A percentile compares a stretch with the other conserved stretches of the same genome.
phyloP scores from a whole-genome alignment of 2,113 vertebrate species.

The Peromyscus polionotus region DNA sequence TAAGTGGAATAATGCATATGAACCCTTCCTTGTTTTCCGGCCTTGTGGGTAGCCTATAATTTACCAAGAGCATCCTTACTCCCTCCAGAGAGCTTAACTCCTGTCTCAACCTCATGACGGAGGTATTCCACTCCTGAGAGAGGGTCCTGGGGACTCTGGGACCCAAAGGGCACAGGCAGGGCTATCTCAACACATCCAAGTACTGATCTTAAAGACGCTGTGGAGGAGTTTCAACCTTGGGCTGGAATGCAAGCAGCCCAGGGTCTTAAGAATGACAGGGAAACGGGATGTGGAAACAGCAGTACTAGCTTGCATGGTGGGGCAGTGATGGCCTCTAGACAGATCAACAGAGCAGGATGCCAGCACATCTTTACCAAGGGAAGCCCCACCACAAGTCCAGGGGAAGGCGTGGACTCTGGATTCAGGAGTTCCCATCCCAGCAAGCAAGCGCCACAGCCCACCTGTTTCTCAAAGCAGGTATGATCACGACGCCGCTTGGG shows the following conservation, averaged over 20 bases:
- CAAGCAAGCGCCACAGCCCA: neutral
- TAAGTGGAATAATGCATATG: neutral
- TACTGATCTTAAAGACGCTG: neutral
- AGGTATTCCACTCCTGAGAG: neutral
- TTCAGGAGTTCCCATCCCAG: too few relatives aligned
- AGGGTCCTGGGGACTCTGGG: accelerated
- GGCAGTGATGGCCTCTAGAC: neutral
- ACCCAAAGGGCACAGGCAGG: neutral
- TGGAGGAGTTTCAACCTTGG: neutral
- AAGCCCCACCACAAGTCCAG: neutral
- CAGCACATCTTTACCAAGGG: neutral
- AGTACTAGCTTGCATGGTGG: accelerated
- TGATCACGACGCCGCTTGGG: too few relatives aligned
- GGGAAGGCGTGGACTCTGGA: neutral
- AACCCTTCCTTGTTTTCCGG: neutral
- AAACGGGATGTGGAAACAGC: neutral
- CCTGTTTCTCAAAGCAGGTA: neutral
- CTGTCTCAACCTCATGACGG: too few relatives aligned
- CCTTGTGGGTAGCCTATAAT: neutral
- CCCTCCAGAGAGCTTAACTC: neutral
- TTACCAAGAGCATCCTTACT: neutral
- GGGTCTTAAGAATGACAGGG: neutral
- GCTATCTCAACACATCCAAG: neutral
- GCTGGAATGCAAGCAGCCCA: neutral
- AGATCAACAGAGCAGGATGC: too few relatives aligned